phyloP scores from a whole-genome alignment of 2,888 invertebrate species.

The Amphipyra tragopoginis region DNA sequence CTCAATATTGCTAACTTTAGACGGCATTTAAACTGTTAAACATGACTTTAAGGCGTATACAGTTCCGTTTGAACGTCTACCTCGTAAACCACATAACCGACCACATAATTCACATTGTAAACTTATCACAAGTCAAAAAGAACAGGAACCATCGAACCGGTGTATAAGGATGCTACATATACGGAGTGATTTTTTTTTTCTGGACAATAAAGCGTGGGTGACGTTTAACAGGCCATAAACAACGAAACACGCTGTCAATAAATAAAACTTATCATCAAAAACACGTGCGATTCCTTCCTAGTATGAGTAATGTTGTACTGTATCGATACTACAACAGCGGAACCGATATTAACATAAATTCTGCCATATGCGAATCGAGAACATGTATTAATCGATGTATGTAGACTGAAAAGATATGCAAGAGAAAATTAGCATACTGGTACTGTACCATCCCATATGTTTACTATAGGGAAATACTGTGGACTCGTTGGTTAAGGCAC shows the following conservation, averaged over 20 bases:
- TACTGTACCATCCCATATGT: conserved; percentile 24
- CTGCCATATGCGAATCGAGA: conserved; percentile 37
- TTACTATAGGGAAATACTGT: conserved; percentile 14
- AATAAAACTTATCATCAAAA: conserved; percentile 52
- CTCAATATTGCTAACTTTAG: neutral
- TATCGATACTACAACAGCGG: conserved; percentile 19
- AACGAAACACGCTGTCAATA: conserved; percentile 50
- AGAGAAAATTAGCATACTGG: conserved; percentile 44
- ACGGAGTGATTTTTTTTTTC: conserved; percentile 40
- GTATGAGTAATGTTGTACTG: conserved; percentile 45
- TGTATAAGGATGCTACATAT: conserved; percentile 39
- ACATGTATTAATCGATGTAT: conserved; percentile 40
- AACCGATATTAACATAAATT: conserved; percentile 49
- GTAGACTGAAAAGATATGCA: conserved; percentile 38
- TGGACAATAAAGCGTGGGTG: conserved; percentile 42
- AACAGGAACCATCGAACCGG: conserved; percentile 32
- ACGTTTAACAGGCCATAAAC: conserved; percentile 56
- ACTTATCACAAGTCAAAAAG: conserved; percentile 35
- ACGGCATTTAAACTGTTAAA: no score
- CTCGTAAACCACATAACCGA: conserved; percentile 7
- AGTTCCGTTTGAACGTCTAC: neutral
- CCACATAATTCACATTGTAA: conserved; percentile 11
- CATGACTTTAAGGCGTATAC: no score
- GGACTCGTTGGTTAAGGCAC: conserved; percentile 1
- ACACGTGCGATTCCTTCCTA: conserved; percentile 58